Evolutionary conservation across 2,888 invertebrate genomes (phyloP).

Genomic region (Phania funesta): DNA sequence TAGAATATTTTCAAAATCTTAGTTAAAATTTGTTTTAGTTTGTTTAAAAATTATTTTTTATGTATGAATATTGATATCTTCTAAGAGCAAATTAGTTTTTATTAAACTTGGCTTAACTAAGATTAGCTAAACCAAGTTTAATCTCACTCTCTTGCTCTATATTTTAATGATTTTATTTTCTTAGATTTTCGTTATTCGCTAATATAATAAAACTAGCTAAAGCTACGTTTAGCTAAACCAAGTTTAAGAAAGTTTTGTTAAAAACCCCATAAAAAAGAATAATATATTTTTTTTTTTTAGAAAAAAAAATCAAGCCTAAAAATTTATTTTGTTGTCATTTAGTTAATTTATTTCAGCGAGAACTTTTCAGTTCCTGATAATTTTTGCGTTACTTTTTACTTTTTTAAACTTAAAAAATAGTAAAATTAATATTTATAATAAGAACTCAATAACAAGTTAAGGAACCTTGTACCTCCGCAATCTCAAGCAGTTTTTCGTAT

Average conservation of each 20-base stretch:
- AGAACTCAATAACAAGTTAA: conserved; percentile 68
- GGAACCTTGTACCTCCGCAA: conserved; percentile 79
- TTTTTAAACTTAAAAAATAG: conserved; percentile 1
- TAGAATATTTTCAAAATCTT: neutral
- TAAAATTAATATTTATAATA: neutral
- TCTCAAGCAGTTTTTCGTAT: conserved; percentile 69
- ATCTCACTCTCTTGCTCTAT: no score
- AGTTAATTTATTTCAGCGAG: neutral
- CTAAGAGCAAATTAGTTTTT: no score
- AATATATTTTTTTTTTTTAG: no score
- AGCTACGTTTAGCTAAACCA: no score
- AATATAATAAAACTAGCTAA: no score
- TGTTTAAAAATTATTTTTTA: no score
- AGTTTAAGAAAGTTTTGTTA: no score
- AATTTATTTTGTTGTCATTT: neutral
- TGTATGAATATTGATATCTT: no score
- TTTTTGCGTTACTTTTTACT: neutral
- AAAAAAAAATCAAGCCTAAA: no score
- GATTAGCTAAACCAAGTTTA: neutral
- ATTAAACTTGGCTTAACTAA: neutral
- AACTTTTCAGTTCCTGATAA: neutral
- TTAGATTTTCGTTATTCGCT: no score
- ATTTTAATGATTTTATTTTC: no score
- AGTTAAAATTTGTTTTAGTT: neutral
- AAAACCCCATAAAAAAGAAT: no score